These are phyloP conservation scores for Furnarius figulus DNA, from an alignment of 2,113 vertebrate species.

Conservation along the genomic window DNA sequence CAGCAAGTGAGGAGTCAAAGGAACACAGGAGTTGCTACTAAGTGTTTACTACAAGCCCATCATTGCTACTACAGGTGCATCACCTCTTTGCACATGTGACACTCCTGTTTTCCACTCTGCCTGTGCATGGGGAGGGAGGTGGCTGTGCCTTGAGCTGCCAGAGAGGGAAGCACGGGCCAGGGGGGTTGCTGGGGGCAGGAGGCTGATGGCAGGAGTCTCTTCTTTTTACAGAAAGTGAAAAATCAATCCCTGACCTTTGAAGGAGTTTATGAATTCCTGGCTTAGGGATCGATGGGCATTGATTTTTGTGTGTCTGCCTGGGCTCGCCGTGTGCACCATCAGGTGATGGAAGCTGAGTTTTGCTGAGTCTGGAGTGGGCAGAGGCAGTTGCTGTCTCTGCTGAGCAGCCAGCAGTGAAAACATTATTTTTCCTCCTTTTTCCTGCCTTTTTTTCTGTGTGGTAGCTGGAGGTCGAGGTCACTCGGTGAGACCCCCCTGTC, in stretches of 20 bases:
- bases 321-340: constrained; percentile 31
- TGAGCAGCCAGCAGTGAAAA: constrained; percentile 40
- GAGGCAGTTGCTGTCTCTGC: constrained; percentile 51
- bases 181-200: background rate
- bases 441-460: background rate
- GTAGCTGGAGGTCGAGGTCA: background rate
- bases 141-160: accelerated
- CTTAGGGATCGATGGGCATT: constrained; percentile 75
- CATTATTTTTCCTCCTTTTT: background rate
- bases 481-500: background rate
- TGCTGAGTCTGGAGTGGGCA: constrained; percentile 58
- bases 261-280: constrained; percentile 83
- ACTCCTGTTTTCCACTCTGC: accelerated
- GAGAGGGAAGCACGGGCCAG: background rate
- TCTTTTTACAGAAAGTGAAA: constrained; percentile 71
- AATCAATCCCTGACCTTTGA: constrained; percentile 82
- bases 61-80: background rate
- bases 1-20: background rate
- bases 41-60: background rate
- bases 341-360: constrained; percentile 62
- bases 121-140: background rate
- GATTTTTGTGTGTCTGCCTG: constrained; percentile 73
- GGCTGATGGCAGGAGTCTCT: constrained; percentile 53
- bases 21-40: accelerated
- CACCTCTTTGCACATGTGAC: background rate